Percentiles rank a stretch among this genome's conserved stretches.
Evolutionary conservation across 2,888 invertebrate genomes (phyloP).

Genomic region (Oscheius onirici): DNA sequence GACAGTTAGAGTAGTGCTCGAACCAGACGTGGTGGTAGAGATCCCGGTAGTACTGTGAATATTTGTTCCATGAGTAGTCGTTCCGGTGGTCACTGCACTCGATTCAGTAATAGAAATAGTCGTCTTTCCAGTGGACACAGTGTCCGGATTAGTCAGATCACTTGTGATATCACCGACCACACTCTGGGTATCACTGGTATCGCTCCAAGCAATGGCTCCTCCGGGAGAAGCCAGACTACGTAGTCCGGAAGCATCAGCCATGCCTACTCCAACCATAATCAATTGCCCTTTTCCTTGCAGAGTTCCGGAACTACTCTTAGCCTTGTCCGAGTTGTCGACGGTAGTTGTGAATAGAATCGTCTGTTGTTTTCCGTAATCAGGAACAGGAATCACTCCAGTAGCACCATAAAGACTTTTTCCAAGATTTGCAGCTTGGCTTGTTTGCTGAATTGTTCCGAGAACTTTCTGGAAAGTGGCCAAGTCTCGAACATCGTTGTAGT

Average conservation of each 20-base stretch:
- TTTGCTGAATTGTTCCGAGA: not conserved
- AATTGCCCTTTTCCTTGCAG: constrained; percentile 7
- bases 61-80: too few relatives aligned
- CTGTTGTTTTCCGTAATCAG: constrained; percentile 16
- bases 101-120: too few relatives aligned
- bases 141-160: not conserved
- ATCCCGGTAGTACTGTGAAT: too few relatives aligned
- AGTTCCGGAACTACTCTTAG: not conserved
- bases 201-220: constrained; percentile 24
- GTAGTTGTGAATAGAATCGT: constrained; percentile 25
- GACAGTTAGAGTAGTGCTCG: too few relatives aligned
- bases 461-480: not conserved
- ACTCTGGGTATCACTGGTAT: constrained; percentile 17
- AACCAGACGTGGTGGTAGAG: too few relatives aligned
- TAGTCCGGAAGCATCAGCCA: constrained; percentile 5
- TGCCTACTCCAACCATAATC: constrained; percentile 24
- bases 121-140: not conserved
- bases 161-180: not conserved
- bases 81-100: too few relatives aligned
- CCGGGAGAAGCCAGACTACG: constrained; percentile 10
- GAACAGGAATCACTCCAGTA: not conserved
- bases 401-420: constrained; percentile 10
- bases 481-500: not conserved
- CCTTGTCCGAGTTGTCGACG: not conserved
- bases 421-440: not conserved